Conservation (phyloP, 2,888 invertebrate genomes). For the Pheosia tremula region DNA sequence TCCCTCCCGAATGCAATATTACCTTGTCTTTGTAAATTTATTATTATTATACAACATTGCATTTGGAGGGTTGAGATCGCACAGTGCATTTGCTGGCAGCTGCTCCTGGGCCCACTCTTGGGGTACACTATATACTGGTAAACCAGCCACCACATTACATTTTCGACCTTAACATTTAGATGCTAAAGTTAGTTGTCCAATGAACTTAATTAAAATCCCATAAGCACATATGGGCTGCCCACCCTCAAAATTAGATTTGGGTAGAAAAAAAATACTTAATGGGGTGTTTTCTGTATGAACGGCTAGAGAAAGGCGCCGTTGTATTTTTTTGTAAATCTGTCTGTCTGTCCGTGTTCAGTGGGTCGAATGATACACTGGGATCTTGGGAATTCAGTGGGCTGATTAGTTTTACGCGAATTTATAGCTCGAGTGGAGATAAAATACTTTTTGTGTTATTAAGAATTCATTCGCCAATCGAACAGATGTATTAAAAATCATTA, state of each 20-base stretch:
- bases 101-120: constrained; percentile 55
- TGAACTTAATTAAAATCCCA: constrained; percentile 54
- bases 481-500: neutral
- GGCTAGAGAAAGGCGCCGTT: constrained; percentile 56
- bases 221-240: constrained; percentile 75
- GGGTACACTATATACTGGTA: constrained; percentile 38
- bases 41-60: constrained; percentile 79
- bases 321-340: constrained; percentile 52
- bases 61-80: constrained; percentile 68
- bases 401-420: constrained; percentile 32
- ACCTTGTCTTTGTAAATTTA: constrained; percentile 79
- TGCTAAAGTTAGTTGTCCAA: constrained; percentile 39
- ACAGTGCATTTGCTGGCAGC: constrained; percentile 75
- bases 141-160: constrained; percentile 24
- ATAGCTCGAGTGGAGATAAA: constrained; percentile 8
- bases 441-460: constrained; percentile 1
- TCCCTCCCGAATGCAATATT: constrained; percentile 57
- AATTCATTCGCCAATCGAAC: neutral
- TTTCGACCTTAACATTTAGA: constrained; percentile 28
- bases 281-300: constrained; percentile 79
- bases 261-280: constrained; percentile 80
- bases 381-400: constrained; percentile 30
- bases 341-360: constrained; percentile 47
- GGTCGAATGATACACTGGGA: constrained; percentile 45
- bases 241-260: constrained; percentile 79